Evolutionary conservation across 1,140 invertebrate genomes (phyloP), one percentile per base, ranked within the genome.

Genomic region (Brachystomella parvula): DNA sequence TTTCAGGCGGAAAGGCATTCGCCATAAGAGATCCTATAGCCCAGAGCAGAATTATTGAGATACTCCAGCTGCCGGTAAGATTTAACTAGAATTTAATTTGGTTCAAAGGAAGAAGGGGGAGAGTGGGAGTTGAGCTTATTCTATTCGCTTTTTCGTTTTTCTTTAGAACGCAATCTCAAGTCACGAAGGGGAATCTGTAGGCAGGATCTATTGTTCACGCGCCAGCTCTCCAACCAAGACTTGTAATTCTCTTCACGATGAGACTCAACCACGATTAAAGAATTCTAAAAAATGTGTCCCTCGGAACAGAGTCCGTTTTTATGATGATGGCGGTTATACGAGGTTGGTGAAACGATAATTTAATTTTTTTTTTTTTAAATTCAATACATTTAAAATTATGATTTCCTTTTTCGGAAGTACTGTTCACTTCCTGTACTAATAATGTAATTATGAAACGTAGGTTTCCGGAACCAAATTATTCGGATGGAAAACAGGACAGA

Each of bases 171-270:
- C 39, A 21, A 39, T 61, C 17, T 35, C 47, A 32, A 56, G 63
- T 33, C 77, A 78, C 32, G 78, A 76, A 26, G 81, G 81, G 12
- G 83, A 87, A 53, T 82, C 83, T 39, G 87, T 88, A 68, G 86
- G 88, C 69, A 84, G 86, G 71, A 87, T 89, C 72, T 89, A 90
- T 75, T 90, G 87, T 88, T 78, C 89, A 49, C 81, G 87, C 73
- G 83, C 76, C 80, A 39, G 83, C 83, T 32, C 82, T 83, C 24
- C 82, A 85, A 71, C 81, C 83, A 66, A 81, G 82, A 24, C 80
- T 82, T 29, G 80, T 82, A 72, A 76, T 78, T 60, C 79, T 77
- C 32, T 75, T 75, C 26, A 79, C 81, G 56, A 77, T 80, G 58
- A 80, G 81, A 57, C 86, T 84, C 83, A 81, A 82, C 62, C 75